Percentiles rank a stretch among this genome's conserved stretches.
Evolutionary conservation across 2,113 vertebrate species (phyloP).

Genomic region (Seriola aureovittata): DNA sequence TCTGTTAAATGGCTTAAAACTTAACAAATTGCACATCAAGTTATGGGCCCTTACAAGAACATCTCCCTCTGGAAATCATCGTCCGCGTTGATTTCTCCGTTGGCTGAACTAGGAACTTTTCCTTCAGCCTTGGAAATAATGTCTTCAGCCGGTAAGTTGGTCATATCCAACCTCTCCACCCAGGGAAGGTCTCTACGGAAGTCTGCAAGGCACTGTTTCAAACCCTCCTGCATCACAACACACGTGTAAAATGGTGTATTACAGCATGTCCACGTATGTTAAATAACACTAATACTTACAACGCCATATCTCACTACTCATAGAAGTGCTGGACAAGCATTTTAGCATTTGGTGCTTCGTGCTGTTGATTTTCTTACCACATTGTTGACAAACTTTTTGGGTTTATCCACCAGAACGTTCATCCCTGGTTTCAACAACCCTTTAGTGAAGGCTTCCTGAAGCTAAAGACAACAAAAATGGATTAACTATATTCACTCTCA

Average conservation of each 20-base stretch:
- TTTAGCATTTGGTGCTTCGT: neutral
- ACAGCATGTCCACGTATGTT: neutral
- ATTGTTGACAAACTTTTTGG: constrained; percentile 86
- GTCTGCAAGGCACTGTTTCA: constrained; percentile 90
- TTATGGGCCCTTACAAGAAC: constrained; percentile 90
- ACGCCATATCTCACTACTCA: neutral
- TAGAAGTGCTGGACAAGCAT: fast-evolving
- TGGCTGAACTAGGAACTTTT: constrained; percentile 30
- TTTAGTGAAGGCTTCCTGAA: constrained; percentile 91
- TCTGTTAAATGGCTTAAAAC: no score
- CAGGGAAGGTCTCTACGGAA: constrained; percentile 89
- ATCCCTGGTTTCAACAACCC: constrained; percentile 93
- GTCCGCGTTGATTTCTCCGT: constrained; percentile 84
- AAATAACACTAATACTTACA: neutral
- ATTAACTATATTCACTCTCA: neutral
- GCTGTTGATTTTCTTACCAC: constrained; percentile 83
- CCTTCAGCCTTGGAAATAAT: constrained; percentile 60
- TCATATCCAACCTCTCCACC: constrained; percentile 94
- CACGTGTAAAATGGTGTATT: fast-evolving
- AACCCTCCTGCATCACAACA: constrained; percentile 83
- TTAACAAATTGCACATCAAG: neutral
- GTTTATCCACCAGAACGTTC: constrained; percentile 88
- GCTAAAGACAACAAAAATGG: constrained; percentile 76
- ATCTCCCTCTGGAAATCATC: constrained; percentile 98
- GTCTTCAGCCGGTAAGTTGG: constrained; percentile 81